A percentile compares a stretch with the other conserved stretches of the same genome.
Conservation (phyloP, 2,797 vertebrate genomes). For the Novumbra hubbsi region DNA sequence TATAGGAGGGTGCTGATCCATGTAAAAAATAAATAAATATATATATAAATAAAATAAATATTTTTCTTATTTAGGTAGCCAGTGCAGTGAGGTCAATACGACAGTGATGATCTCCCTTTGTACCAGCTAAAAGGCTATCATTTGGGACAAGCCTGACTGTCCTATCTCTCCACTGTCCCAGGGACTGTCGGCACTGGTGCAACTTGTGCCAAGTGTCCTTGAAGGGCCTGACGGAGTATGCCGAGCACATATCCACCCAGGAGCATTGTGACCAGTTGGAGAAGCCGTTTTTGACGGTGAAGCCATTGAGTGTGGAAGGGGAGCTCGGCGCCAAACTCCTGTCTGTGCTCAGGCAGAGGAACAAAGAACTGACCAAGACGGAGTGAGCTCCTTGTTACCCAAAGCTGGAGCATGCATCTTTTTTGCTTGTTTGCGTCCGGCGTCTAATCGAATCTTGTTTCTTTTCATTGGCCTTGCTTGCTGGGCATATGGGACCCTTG, state of each 20-base stretch:
- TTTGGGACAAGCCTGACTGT: too few relatives aligned
- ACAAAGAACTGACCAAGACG: conserved; percentile 35
- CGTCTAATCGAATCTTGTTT: too few relatives aligned
- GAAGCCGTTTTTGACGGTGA: conserved; percentile 11
- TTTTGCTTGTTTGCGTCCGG: too few relatives aligned
- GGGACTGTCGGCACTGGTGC: conserved; percentile 56
- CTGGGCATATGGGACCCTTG: neutral
- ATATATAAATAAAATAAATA: too few relatives aligned
- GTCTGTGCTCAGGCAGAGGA: conserved; percentile 19
- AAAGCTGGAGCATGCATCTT: too few relatives aligned
- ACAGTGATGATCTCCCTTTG: too few relatives aligned
- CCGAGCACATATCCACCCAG: conserved; percentile 47
- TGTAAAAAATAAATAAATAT: too few relatives aligned
- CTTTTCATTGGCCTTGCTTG: neutral
- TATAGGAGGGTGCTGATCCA: too few relatives aligned
- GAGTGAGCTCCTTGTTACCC: conserved; percentile 40
- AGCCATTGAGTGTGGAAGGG: neutral
- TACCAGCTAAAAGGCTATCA: too few relatives aligned
- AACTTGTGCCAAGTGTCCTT: conserved; percentile 47
- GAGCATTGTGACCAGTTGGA: conserved; percentile 50
- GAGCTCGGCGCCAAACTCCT: conserved; percentile 23
- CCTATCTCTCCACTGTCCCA: conserved; percentile 32
- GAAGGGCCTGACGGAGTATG: conserved; percentile 42
- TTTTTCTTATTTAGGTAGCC: too few relatives aligned
- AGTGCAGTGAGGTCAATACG: too few relatives aligned